Evolutionary conservation across 2,113 vertebrate genomes (phyloP).

Genomic region (Gallinago undulata): DNA sequence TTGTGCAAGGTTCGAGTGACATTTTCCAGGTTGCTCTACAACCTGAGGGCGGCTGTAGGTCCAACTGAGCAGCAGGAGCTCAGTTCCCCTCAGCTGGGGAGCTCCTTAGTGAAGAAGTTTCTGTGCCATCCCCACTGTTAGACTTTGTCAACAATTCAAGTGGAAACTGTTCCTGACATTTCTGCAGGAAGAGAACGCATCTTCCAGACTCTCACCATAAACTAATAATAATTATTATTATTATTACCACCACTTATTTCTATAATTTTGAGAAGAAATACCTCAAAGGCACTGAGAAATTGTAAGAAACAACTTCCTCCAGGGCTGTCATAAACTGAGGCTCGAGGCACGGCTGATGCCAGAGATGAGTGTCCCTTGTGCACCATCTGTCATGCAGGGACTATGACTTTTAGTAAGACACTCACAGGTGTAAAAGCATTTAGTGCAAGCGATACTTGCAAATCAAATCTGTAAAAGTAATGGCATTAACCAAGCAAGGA

Average conservation of each 20-base stretch:
- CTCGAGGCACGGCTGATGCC: not conserved
- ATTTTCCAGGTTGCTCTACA: not conserved
- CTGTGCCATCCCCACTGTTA: not conserved
- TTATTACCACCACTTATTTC: not conserved
- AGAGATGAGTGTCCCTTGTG: not conserved
- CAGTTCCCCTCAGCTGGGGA: not conserved
- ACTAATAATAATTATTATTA: not conserved
- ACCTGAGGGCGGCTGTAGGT: fast-evolving
- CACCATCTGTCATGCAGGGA: not conserved
- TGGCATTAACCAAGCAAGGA: not conserved
- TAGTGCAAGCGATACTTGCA: not conserved
- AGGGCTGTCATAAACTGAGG: not conserved
- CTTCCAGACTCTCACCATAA: not conserved
- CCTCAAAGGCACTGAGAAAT: not conserved
- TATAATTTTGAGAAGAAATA: not conserved
- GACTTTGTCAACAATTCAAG: not conserved
- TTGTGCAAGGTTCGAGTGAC: not conserved
- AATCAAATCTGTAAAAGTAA: not conserved
- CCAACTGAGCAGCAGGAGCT: not conserved
- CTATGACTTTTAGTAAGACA: not conserved
- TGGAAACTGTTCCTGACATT: not conserved
- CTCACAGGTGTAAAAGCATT: not conserved
- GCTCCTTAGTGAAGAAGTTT: not conserved
- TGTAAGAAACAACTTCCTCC: not conserved
- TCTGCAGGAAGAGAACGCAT: not conserved